Evolutionary conservation across 2,113 vertebrate genomes (phyloP), one percentile per base, ranked within the genome.

Genomic region (Nibea coibor): DNA sequence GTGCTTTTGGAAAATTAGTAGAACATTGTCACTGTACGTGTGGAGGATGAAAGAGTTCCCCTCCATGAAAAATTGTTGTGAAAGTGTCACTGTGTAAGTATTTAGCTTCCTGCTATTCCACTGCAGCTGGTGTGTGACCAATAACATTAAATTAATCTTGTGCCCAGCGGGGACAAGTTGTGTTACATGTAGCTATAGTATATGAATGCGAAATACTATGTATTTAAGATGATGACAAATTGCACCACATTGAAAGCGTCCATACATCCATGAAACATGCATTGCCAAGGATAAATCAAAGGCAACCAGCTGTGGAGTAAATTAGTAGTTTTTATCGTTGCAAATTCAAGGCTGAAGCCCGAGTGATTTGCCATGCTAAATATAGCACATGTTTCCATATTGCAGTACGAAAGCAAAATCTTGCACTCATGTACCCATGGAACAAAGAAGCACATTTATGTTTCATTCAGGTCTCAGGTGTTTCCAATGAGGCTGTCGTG

Each of bases 401-500:
- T 61, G 63, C 31, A 57, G 70, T 70, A 59, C 54, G 80, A 86
- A 62, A 42, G 43, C 5, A 11, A 31, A 9, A 39, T 39, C 35
- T 39, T 2, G 24, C 24, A 39, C 35, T 39, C 5, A 1, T 22
- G 4, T 39, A 57, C 4, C 43, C 1, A 14, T 1, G n/a, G n/a
- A 20, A 39, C 61, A 51, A 26, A 14, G 12, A n/a, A 66, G 61
- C 24, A 51, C 16, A 53, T 59, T 63, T 77, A 66, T 73, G 74
- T 72, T 56, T 31, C 31, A 79, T 56, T 31, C 31, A 79, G 69
- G 66, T 72, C 61, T 73, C 75, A 70, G 35, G 5, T 39, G 35
- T 39, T 39, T 8, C 8, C 35, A 39, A 39, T 39, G 35, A 39
- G 35, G 8, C 35, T 39, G 35, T 8, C 7, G 7, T 35, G 7